Conservation (phyloP, 2,888 invertebrate genomes). For the Brachylomia viminalis region DNA sequence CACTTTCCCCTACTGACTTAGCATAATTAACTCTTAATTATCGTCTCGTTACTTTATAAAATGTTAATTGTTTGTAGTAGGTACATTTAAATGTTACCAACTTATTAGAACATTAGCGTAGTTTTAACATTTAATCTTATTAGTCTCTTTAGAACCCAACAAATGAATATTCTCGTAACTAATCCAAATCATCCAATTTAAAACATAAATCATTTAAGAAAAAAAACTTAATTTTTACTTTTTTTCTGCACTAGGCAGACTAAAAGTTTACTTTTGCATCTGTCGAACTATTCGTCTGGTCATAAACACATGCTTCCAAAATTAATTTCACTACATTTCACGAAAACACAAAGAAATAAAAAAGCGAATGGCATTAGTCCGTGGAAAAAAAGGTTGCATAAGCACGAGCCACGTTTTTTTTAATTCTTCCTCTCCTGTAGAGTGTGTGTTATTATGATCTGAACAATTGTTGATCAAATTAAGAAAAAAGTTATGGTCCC, state of each 20-base stretch:
- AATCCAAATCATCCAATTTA: constrained; percentile 10
- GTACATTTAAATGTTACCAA: constrained; percentile 11
- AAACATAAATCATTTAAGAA: constrained; percentile 11
- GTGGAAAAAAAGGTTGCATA: constrained; percentile 81
- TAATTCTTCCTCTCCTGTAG: constrained; percentile 73
- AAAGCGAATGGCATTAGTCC: constrained; percentile 79
- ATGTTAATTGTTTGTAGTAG: constrained; percentile 29
- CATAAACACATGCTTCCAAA: constrained; percentile 82
- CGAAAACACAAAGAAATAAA: constrained; percentile 78
- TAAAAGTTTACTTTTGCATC: constrained; percentile 73
- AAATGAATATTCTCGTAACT: not conserved
- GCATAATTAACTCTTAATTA: constrained; percentile 45
- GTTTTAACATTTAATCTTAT: constrained; percentile 8
- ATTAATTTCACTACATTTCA: constrained; percentile 84
- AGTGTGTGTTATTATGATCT: constrained; percentile 79
- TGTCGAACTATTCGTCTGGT: constrained; percentile 76
- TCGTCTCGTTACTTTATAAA: constrained; percentile 11
- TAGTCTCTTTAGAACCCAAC: not conserved
- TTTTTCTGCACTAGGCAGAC: constrained; percentile 53
- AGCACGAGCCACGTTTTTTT: constrained; percentile 86
- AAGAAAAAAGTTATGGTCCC: constrained; percentile 80
- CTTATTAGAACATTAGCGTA: constrained; percentile 17
- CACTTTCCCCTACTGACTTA: constrained; percentile 16
- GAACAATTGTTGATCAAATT: constrained; percentile 88
- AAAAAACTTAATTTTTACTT: constrained; percentile 46